Evolutionary conservation across 2,113 vertebrate genomes (phyloP).

Genomic region (Leptosomus discolor): DNA sequence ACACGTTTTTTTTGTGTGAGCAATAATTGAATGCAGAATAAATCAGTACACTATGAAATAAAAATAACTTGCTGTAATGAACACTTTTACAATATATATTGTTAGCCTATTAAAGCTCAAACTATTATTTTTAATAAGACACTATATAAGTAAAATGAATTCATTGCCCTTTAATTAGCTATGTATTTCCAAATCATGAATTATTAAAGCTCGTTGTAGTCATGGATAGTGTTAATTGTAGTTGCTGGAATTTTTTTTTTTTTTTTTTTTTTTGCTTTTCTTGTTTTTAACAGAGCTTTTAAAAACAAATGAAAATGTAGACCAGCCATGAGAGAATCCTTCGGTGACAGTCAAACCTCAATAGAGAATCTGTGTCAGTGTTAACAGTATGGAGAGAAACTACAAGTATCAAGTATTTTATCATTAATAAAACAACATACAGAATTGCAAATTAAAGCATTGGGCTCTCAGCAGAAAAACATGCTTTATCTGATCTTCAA

Average conservation of each 20-base stretch:
- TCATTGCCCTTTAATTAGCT: constrained; percentile 11
- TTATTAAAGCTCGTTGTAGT: neutral
- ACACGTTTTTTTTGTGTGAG: neutral
- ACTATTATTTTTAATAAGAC: neutral
- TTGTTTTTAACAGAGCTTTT: neutral
- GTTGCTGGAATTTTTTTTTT: neutral
- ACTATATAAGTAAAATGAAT: neutral
- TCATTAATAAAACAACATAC: constrained; percentile 69
- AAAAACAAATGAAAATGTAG: neutral
- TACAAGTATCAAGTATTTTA: constrained; percentile 42
- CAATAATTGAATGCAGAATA: constrained; percentile 12
- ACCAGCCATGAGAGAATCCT: neutral
- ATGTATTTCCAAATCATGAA: constrained; percentile 13
- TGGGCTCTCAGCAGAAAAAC: constrained; percentile 18
- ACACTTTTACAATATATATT: constrained; percentile 36
- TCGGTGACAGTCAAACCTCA: neutral
- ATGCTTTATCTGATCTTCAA: constrained; percentile 50
- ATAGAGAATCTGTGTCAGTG: constrained; percentile 24
- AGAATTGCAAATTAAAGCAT: constrained; percentile 60
- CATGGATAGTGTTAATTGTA: neutral
- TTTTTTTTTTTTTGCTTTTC: neutral
- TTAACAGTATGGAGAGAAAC: constrained; percentile 2
- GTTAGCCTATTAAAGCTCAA: constrained; percentile 14
- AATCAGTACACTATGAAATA: neutral
- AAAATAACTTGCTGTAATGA: constrained; percentile 29